These are phyloP conservation scores for Carpatolechia fugitivella DNA, from an alignment of 2,888 invertebrate species.

Conservation along the genomic window DNA sequence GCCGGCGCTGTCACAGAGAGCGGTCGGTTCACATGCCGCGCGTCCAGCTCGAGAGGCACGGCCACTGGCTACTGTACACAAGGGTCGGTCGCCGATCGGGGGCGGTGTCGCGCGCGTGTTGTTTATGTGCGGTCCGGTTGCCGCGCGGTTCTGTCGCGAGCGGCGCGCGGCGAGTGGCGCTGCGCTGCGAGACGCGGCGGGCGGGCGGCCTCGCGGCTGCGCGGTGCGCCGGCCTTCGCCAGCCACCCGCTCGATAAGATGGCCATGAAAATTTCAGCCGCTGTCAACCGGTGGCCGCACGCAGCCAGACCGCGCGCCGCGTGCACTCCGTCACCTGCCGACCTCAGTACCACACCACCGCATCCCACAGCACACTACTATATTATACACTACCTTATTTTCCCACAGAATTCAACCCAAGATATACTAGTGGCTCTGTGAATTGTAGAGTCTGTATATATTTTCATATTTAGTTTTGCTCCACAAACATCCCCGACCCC, in stretches of 20 bases:
- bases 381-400: neutral
- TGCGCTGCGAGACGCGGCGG: slow-evolving; percentile 37
- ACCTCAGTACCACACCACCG: slow-evolving; percentile 13
- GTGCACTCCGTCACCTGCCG: slow-evolving; percentile 38
- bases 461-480: too few relatives aligned
- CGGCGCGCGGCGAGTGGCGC: slow-evolving; percentile 38
- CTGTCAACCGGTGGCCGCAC: slow-evolving; percentile 75
- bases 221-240: slow-evolving; percentile 44
- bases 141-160: slow-evolving; percentile 30
- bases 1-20: slow-evolving; percentile 47
- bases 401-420: too few relatives aligned
- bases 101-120: slow-evolving; percentile 21
- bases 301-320: slow-evolving; percentile 43
- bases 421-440: too few relatives aligned
- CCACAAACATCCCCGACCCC: too few relatives aligned
- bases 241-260: slow-evolving; percentile 70
- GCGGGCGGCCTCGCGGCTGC: slow-evolving; percentile 20
- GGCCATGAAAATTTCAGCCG: slow-evolving; percentile 76
- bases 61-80: slow-evolving; percentile 45
- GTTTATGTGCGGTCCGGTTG: slow-evolving; percentile 9
- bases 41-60: slow-evolving; percentile 40
- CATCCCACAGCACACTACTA: neutral
- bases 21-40: slow-evolving; percentile 55
- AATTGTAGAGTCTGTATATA: too few relatives aligned
- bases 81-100: slow-evolving; percentile 11